Conservation (phyloP, 2,888 invertebrate species). For the Nycteola revayana region DNA sequence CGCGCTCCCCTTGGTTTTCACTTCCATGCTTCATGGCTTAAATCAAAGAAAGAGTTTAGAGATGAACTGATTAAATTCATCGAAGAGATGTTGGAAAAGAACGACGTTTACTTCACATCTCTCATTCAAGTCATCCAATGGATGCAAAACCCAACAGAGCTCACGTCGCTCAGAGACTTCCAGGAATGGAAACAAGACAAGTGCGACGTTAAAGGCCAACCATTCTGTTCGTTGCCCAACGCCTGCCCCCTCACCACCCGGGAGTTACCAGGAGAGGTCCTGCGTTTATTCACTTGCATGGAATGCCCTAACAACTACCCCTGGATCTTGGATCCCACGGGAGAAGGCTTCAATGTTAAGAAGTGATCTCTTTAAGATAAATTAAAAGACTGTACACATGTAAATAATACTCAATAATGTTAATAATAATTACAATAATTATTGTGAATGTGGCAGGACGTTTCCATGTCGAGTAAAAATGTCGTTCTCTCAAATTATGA, state of each 20-base stretch:
- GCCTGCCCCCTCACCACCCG: slow-evolving; percentile 94
- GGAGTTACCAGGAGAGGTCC: slow-evolving; percentile 95
- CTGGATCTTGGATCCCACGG: slow-evolving; percentile 96
- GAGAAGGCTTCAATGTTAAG: slow-evolving; percentile 94
- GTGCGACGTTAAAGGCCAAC: slow-evolving; percentile 96
- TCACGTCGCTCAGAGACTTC: slow-evolving; percentile 93
- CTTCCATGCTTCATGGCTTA: slow-evolving; percentile 97
- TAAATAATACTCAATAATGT: slow-evolving; percentile 81
- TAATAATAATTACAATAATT: slow-evolving; percentile 59
- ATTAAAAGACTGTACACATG: slow-evolving; percentile 80
- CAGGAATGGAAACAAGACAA: slow-evolving; percentile 96
- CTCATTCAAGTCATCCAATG: slow-evolving; percentile 96
- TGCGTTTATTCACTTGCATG: slow-evolving; percentile 96
- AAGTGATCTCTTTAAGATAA: slow-evolving; percentile 84
- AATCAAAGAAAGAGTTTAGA: slow-evolving; percentile 95
- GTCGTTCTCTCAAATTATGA: slow-evolving; percentile 17
- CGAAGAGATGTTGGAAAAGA: slow-evolving; percentile 93
- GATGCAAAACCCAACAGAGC: slow-evolving; percentile 97
- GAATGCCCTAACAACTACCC: slow-evolving; percentile 98
- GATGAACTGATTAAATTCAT: slow-evolving; percentile 96
- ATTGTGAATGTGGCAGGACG: slow-evolving; percentile 50
- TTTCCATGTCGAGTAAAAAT: slow-evolving; percentile 28
- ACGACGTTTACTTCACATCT: slow-evolving; percentile 96
- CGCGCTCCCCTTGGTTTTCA: slow-evolving; percentile 95
- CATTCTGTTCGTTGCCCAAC: slow-evolving; percentile 95